Evolutionary conservation across 1,140 invertebrate genomes (phyloP).

Genomic region (Platyscapa corneri): DNA sequence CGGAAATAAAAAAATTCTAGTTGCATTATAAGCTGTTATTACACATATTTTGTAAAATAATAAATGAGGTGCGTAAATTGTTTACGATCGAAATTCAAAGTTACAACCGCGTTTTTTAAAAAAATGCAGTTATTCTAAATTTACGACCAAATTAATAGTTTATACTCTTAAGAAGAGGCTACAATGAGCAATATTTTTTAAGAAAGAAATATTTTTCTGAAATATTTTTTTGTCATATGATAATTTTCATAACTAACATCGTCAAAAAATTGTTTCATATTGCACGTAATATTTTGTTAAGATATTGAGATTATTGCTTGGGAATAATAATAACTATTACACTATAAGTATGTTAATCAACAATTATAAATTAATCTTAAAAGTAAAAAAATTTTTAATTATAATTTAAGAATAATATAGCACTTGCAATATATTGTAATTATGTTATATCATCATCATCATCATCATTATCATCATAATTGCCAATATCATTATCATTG

Average conservation of each 20-base stretch:
- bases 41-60: conserved; percentile 7
- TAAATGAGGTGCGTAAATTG: neutral
- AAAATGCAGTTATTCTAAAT: neutral
- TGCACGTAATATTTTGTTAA: neutral
- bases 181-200: neutral
- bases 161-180: neutral
- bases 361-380: too few species aligned
- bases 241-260: neutral
- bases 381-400: too few species aligned
- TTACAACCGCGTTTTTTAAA: neutral
- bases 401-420: too few species aligned
- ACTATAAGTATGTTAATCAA: too few species aligned
- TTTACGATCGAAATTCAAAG: neutral
- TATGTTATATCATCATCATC: too few species aligned
- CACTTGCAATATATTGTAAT: too few species aligned
- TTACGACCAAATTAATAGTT: neutral
- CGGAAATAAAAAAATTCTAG: neutral
- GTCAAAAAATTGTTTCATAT: neutral
- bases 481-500: too few species aligned
- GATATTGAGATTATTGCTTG: neutral
- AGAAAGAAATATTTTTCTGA: too few species aligned
- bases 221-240: neutral
- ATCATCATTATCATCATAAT: too few species aligned
- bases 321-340: neutral
- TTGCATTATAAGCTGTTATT: neutral